Evolutionary conservation across 2,113 vertebrate species (phyloP).

Genomic region (Coptodon rendalli): DNA sequence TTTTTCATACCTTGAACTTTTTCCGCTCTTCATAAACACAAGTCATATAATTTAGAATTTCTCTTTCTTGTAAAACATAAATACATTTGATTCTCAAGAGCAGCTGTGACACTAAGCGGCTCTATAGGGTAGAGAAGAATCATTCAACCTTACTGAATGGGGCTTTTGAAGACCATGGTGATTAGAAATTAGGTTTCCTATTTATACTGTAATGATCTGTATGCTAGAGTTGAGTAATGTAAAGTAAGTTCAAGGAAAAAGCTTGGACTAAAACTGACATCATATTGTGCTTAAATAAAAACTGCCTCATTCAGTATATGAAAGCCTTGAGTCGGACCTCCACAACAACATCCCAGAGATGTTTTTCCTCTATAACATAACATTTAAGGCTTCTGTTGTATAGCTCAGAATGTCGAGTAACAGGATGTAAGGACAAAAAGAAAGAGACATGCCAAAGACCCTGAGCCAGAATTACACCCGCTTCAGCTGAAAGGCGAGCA

Average conservation of each 20-base stretch:
- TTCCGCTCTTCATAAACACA: neutral
- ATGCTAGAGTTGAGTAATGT: neutral
- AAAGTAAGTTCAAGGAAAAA: neutral
- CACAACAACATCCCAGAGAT: neutral
- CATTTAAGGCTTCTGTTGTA: neutral
- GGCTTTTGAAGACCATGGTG: neutral
- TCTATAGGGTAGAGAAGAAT: neutral
- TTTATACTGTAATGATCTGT: neutral
- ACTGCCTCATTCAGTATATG: neutral
- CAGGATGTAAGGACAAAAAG: neutral
- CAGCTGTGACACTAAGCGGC: neutral
- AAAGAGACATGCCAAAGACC: neutral
- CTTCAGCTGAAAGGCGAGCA: neutral
- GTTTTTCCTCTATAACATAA: neutral
- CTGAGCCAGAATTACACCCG: neutral
- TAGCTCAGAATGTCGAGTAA: neutral
- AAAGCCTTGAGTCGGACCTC: neutral
- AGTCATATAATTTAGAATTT: neutral
- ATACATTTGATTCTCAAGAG: neutral
- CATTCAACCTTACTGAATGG: neutral
- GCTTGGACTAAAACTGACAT: neutral
- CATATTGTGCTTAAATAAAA: neutral
- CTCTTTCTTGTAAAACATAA: neutral
- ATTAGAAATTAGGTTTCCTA: neutral
- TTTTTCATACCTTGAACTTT: neutral